Conservation (phyloP, 2,888 invertebrate genomes). For the Synergus japonicus region DNA sequence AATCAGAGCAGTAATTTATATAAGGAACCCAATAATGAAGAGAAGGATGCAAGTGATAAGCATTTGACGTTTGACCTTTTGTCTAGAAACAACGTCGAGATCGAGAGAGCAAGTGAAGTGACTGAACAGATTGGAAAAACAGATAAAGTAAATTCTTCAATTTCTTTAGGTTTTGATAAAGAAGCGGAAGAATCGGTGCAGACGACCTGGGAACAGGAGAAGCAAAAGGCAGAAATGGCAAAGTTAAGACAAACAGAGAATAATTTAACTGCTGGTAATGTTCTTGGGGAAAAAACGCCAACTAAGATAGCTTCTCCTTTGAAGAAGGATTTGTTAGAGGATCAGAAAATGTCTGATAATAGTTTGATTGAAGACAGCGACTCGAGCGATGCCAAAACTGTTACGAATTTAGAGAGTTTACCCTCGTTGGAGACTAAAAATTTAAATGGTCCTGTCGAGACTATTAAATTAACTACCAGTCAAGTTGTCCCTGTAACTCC, state of each 20-base stretch:
- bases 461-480: slow-evolving; percentile 50
- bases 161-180: slow-evolving; percentile 12
- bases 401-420: slow-evolving; percentile 65
- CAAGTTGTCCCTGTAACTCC: slow-evolving; percentile 72
- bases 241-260: slow-evolving; percentile 67
- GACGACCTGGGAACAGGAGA: slow-evolving; percentile 74
- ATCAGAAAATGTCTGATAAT: slow-evolving; percentile 58
- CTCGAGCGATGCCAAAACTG: slow-evolving; percentile 68
- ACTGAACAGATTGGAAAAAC: slow-evolving; percentile 20
- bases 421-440: slow-evolving; percentile 56
- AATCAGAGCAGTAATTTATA: slow-evolving; percentile 51
- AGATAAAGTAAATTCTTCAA: slow-evolving; percentile 13
- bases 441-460: slow-evolving; percentile 57
- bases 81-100: slow-evolving; percentile 41
- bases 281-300: slow-evolving; percentile 54
- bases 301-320: slow-evolving; percentile 32
- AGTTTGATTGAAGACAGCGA: slow-evolving; percentile 68
- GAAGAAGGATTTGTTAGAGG: slow-evolving; percentile 35
- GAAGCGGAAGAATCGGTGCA: slow-evolving; percentile 52
- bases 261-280: slow-evolving; percentile 53
- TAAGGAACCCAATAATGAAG: slow-evolving; percentile 51
- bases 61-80: slow-evolving; percentile 42
- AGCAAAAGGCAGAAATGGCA: slow-evolving; percentile 72
- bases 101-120: slow-evolving; percentile 3
- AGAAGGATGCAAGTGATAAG: slow-evolving; percentile 34